Evolutionary conservation across 2,113 vertebrate genomes (phyloP).

Genomic region (Heterotilapia buettikoferi): DNA sequence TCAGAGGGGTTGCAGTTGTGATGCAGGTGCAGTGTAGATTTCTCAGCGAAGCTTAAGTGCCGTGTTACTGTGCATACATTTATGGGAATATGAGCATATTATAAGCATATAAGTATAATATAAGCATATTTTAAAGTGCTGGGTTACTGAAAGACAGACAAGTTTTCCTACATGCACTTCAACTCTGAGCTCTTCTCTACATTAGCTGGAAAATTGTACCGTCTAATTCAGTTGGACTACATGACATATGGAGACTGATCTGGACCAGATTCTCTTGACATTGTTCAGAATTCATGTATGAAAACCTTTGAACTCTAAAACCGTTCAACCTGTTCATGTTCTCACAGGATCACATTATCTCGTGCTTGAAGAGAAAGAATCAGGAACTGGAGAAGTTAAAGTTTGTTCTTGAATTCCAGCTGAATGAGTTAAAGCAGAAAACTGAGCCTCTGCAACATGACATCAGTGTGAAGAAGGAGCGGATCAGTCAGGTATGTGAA

Average conservation of each 20-base stretch:
- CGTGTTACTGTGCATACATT: background rate
- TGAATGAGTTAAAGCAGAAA: slow-evolving; percentile 81
- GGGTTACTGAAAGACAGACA: background rate
- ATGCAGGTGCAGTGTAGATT: background rate
- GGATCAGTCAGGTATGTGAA: slow-evolving; percentile 71
- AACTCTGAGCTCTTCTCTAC: background rate
- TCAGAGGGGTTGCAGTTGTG: background rate
- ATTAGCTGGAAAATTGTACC: accelerated
- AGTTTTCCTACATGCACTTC: background rate
- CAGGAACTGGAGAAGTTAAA: slow-evolving; percentile 84
- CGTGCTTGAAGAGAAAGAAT: slow-evolving; percentile 82
- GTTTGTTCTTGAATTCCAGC: slow-evolving; percentile 81
- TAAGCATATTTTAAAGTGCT: background rate
- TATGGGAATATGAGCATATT: background rate
- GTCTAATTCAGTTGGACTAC: background rate
- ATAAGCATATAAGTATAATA: background rate
- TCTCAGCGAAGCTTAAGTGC: background rate
- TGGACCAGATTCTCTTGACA: background rate
- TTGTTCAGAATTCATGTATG: accelerated
- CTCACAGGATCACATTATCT: slow-evolving; percentile 80
- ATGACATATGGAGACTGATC: background rate
- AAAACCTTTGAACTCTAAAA: background rate
- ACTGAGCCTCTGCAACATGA: slow-evolving; percentile 80
- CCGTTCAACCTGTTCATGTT: background rate
- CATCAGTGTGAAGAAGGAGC: slow-evolving; percentile 77